Conservation (phyloP, 2,113 vertebrate genomes). For the Anguilla japonica region DNA sequence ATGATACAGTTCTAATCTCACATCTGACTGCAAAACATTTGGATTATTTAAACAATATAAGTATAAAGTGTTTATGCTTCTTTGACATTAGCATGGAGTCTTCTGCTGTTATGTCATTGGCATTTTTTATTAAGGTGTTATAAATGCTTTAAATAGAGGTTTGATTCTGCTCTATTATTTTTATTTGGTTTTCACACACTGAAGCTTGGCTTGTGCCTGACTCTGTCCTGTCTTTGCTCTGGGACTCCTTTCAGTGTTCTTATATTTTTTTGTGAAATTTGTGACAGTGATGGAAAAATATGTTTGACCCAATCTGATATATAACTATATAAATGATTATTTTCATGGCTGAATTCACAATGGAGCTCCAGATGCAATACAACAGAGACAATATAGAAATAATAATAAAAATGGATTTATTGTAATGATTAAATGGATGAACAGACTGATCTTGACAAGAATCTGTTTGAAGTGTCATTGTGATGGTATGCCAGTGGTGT, state of each 20-base stretch:
- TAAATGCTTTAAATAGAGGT: conserved; percentile 12
- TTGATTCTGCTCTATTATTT: conserved; percentile 12
- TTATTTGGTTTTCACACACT: conserved; percentile 21
- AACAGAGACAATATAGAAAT: background rate
- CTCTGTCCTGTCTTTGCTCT: conserved; percentile 54
- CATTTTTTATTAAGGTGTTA: conserved; percentile 19
- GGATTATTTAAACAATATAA: conserved; percentile 9
- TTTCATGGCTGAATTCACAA: conserved; percentile 4
- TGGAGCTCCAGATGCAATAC: background rate
- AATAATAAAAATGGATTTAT: background rate
- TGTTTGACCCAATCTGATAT: background rate
- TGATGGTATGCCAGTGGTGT: background rate
- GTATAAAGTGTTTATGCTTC: conserved; percentile 22
- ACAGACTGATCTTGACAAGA: background rate
- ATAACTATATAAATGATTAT: background rate
- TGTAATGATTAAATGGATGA: background rate
- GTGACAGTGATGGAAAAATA: background rate
- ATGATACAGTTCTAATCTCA: background rate
- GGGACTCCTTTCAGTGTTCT: conserved; percentile 54
- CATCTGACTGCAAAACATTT: conserved; percentile 9
- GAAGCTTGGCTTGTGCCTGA: conserved; percentile 31
- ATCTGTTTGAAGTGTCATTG: background rate
- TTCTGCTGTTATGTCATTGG: conserved; percentile 9
- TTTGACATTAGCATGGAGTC: conserved; percentile 16
- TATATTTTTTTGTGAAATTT: conserved; percentile 16